A percentile compares a stretch with the other conserved stretches of the same genome.
phyloP scores from a whole-genome alignment of 1,140 invertebrate species.

The Wasmannia auropunctata region DNA sequence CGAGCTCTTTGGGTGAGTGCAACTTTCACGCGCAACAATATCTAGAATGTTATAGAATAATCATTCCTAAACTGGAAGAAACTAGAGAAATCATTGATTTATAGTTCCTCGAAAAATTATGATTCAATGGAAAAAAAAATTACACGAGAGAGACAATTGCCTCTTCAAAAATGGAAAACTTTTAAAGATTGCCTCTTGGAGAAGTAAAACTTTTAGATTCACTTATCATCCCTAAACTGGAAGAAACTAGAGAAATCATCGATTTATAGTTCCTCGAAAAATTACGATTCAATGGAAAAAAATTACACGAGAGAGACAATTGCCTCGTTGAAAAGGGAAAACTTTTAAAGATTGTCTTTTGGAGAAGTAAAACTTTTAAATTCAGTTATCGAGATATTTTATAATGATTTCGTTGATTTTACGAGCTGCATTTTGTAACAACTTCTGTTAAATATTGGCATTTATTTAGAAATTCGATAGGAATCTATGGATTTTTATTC shows the following conservation, averaged over 20 bases:
- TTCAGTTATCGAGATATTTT: background rate
- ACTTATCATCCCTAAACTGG: background rate
- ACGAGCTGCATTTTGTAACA: background rate
- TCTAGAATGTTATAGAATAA: background rate
- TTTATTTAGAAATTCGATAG: background rate
- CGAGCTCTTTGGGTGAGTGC: constrained; percentile 88
- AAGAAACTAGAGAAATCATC: background rate
- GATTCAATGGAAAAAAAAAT: too few species aligned
- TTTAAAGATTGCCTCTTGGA: background rate
- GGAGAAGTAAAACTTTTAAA: background rate
- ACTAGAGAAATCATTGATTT: background rate
- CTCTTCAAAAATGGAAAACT: too few species aligned
- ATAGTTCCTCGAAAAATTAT: background rate
- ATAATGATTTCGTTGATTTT: background rate
- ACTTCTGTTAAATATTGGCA: background rate
- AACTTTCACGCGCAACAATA: background rate
- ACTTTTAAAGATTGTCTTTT: background rate
- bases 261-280: background rate
- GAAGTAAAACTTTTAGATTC: too few species aligned
- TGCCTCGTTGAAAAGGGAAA: too few species aligned
- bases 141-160: background rate
- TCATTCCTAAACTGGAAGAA: background rate
- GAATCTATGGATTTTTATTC: background rate
- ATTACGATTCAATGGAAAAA: too few species aligned
- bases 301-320: too few species aligned